Conservation (phyloP, 2,797 vertebrate species). For the Hyperoplus lanceolatus region DNA sequence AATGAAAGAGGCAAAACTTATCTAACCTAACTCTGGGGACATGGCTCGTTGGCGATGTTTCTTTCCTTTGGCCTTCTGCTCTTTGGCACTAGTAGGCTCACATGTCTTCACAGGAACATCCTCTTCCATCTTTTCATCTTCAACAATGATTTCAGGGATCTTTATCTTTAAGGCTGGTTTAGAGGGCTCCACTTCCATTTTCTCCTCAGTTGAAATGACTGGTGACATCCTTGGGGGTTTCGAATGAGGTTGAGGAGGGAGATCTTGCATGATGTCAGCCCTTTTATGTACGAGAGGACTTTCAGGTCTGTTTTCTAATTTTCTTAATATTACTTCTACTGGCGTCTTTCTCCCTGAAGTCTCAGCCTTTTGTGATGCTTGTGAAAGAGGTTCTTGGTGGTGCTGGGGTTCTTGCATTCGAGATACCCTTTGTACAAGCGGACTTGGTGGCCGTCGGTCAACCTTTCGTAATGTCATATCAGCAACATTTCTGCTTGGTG, state of each 20-base stretch:
- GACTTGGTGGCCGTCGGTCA: constrained; percentile 84
- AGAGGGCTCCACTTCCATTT: constrained; percentile 81
- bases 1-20: constrained; percentile 20
- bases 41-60: constrained; percentile 90
- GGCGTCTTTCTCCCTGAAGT: constrained; percentile 76
- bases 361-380: constrained; percentile 66
- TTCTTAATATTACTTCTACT: constrained; percentile 77
- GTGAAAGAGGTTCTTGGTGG: constrained; percentile 59
- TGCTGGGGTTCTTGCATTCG: constrained; percentile 78
- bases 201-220: constrained; percentile 73
- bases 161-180: constrained; percentile 62
- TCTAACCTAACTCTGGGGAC: constrained; percentile 93
- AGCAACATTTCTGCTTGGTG: constrained; percentile 73
- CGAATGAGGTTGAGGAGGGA: constrained; percentile 48
- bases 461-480: constrained; percentile 82
- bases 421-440: constrained; percentile 83
- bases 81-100: constrained; percentile 61
- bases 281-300: constrained; percentile 84
- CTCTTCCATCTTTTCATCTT: constrained; percentile 82
- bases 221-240: constrained; percentile 71
- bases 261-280: constrained; percentile 64
- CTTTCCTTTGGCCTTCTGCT: constrained; percentile 89
- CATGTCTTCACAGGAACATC: constrained; percentile 56
- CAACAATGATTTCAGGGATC: constrained; percentile 85
- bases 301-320: constrained; percentile 83